phyloP scores from a whole-genome alignment of 2,888 invertebrate species.

The Aphidoletes aphidimyza region DNA sequence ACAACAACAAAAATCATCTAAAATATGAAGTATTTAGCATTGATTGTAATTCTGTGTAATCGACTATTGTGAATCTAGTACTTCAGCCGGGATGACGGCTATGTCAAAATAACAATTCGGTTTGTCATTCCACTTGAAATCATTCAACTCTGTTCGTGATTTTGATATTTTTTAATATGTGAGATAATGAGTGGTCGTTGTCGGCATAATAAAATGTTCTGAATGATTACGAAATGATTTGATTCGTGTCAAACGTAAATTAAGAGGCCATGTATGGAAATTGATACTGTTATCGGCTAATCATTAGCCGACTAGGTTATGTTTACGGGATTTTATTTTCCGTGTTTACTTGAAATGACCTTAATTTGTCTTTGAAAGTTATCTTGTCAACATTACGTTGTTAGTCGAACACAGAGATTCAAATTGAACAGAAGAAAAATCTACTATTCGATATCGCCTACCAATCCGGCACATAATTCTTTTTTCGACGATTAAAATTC shows the following conservation, averaged over 20 bases:
- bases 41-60: no score
- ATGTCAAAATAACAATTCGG: no score
- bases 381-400: neutral
- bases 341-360: constrained; percentile 32
- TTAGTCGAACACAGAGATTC: neutral
- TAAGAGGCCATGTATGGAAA: no score
- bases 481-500: neutral
- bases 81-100: no score
- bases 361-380: constrained; percentile 42
- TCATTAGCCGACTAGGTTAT: neutral
- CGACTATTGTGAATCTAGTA: no score
- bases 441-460: neutral
- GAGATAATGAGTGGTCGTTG: neutral
- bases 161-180: no score
- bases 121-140: no score
- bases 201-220: neutral
- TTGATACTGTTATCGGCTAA: constrained; percentile 11
- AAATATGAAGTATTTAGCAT: no score
- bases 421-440: neutral
- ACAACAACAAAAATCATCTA: no score
- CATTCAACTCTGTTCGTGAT: no score
- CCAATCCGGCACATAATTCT: no score
- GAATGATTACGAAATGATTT: neutral
- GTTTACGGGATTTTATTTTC: neutral
- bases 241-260: no score